phyloP scores from a whole-genome alignment of 2,797 vertebrate species.

The Pelochelys cantorii region DNA sequence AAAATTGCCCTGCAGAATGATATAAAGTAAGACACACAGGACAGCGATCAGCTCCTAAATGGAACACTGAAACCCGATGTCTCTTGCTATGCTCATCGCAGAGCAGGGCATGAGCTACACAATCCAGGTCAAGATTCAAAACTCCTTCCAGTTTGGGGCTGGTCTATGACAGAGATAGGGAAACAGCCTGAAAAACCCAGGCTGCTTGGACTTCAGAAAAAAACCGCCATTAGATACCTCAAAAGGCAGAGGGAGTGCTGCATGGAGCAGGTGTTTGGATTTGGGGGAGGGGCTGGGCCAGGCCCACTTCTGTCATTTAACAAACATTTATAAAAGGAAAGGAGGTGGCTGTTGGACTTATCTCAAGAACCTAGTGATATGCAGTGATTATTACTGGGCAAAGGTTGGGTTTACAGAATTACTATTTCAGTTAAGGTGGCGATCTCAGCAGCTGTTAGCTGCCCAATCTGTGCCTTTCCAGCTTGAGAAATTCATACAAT shows the following conservation, averaged over 20 bases:
- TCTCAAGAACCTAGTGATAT: slow-evolving; percentile 41
- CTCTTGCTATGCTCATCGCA: slow-evolving; percentile 31
- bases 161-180: slow-evolving; percentile 45
- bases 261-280: not conserved
- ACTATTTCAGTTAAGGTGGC: not conserved
- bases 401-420: slow-evolving; percentile 31
- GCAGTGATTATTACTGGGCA: slow-evolving; percentile 12
- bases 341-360: not conserved
- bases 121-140: not conserved
- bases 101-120: not conserved
- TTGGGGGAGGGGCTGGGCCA: slow-evolving; percentile 30
- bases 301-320: slow-evolving; percentile 42
- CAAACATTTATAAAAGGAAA: not conserved
- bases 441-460: not conserved
- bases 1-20: slow-evolving; percentile 1
- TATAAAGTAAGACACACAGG: not conserved
- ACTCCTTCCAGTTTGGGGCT: not conserved
- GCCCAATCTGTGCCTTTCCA: not conserved
- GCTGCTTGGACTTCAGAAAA: not conserved
- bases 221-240: too few relatives aligned
- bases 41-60: not conserved
- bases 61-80: slow-evolving; percentile 19
- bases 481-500: slow-evolving; percentile 38
- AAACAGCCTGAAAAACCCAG: slow-evolving; percentile 12
- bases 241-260: too few relatives aligned